Evolutionary conservation across 2,888 invertebrate genomes (phyloP).

Genomic region (Mantis religiosa): DNA sequence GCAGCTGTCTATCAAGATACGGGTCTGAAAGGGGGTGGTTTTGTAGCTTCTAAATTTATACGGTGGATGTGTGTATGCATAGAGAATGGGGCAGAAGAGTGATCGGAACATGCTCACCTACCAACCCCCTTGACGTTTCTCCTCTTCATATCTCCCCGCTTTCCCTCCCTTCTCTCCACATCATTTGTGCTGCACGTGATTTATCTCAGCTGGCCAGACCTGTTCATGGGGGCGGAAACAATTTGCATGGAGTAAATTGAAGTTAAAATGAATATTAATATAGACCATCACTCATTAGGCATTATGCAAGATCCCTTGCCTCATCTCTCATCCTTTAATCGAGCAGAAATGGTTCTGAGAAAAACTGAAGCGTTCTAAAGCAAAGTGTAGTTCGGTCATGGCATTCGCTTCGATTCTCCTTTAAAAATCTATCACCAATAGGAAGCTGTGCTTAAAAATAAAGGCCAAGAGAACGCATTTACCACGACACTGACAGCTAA

Average conservation of each 20-base stretch:
- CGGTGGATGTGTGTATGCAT: background rate
- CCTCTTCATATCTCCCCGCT: too few species aligned
- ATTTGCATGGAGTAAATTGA: conserved; percentile 24
- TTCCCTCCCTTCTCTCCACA: background rate
- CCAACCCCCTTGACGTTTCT: too few species aligned
- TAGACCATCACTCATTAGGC: conserved; percentile 23
- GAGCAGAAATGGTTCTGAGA: conserved; percentile 1
- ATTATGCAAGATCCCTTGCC: conserved; percentile 8
- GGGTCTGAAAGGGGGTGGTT: too few species aligned
- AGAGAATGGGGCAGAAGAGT: background rate
- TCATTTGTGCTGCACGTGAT: background rate
- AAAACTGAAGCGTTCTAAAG: background rate
- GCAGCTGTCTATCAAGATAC: too few species aligned
- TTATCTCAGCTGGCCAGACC: conserved; percentile 17
- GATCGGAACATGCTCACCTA: background rate
- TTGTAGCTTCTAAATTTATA: background rate
- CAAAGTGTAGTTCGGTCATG: too few species aligned
- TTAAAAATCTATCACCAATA: too few species aligned
- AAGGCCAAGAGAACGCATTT: too few species aligned
- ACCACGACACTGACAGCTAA: too few species aligned
- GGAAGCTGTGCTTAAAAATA: too few species aligned
- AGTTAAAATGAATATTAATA: conserved; percentile 27
- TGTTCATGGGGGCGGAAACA: conserved; percentile 16
- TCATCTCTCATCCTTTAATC: conserved; percentile 7
- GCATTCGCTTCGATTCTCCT: too few species aligned